Evolutionary conservation across 2,797 vertebrate genomes (phyloP), one percentile per base, ranked within the genome.

Genomic region (Xenentodon cancila): DNA sequence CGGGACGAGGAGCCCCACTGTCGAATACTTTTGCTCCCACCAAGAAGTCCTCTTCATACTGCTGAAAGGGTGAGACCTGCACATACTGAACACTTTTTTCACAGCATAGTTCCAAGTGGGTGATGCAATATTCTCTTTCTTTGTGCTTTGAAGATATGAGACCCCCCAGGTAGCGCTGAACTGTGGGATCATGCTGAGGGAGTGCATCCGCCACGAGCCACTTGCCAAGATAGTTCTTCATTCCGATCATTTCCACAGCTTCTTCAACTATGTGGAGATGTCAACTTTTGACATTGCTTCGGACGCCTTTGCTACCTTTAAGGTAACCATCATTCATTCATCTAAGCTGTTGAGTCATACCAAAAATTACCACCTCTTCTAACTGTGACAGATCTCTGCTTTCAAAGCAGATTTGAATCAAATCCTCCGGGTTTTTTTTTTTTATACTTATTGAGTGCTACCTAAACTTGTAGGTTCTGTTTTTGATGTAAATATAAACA

Each of bases 201-300:
- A 99, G 90, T 97, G 97, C 53, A 95, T 98, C 82, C 95, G 97
- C 59, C 94, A 99, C 17, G 97, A 99, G 75, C 96, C 96, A 0
- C 94, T 98, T 77, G 96, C 96, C 90, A 97, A 95, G 92, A 91
- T 95, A 17, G 84, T 98, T 22, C 95, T 99, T 1, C 94, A 95
- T 64, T 98, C 97, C 0, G 91, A 95, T 19, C 92, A 96, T 13
- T 98, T 99, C 91, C 89, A 92, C 88, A 92, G 92, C 77, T 98
- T 99, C 91, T 99, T 99, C 93, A 91, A 91, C 82, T 99, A 99
- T 18, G 97, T 98, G 90, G 97, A 98, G 82, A 94, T 98, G 94
- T 97, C 96, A 78, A 98, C 97, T n/a, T 98, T 98, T 76, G 97
- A 99, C 92, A 98, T 99, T 40, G 96, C 97, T 82, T 99, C 97